Base-by-base conservation (phyloP, 1,140 invertebrate species). In the Bombus cullumanus region DNA sequence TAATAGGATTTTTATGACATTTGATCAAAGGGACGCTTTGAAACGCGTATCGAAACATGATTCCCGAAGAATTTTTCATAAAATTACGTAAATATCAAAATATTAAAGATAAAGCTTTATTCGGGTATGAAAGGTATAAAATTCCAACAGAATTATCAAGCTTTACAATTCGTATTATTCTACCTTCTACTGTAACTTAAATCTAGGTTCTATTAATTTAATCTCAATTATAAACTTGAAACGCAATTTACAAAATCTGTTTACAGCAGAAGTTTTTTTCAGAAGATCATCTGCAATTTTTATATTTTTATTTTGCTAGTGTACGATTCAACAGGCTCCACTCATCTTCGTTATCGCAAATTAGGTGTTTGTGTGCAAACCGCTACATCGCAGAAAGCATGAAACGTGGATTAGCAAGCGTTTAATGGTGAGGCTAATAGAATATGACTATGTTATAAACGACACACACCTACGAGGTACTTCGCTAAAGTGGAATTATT, bases 1-100 rank as follows among this genome's bases (percentile, higher is more conserved):
- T 83, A 68, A 77, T 77, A 83, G 62, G 57, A 75, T 75, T 75
- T 82, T 75, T 64, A 43, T 82, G 57, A 74, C 43, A 64, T 82
- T 75, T 82, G 81, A 75, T 82, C 71, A 82, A 75, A 82, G 81
- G 31, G 28, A 2, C 12, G 25, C 34, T 10, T 66, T 31, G 34
- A 18, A 77, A 39, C 25, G 6, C 13, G n/a, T 22, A 76, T 57
- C 22, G n/a, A 43, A 47, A 31, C n/a, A 37, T 25, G 53, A 62
- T n/a, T 72, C 53, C 28, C 31, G 22, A 28, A 81, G 10, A 34
- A 5, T 31, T 53, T 10, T 18, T 47, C 22, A 31, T 18, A 15
- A 71, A 81, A 43, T 73, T 31, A 28, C 31, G 0, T 5, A 53
- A 53, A 53, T 53, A 22, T 53, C 47, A 22, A 53, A 53, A 22